Evolutionary conservation across 64 coral and sea anemone genomes (phyloP).

Genomic region (Pocillopora damicornis): DNA sequence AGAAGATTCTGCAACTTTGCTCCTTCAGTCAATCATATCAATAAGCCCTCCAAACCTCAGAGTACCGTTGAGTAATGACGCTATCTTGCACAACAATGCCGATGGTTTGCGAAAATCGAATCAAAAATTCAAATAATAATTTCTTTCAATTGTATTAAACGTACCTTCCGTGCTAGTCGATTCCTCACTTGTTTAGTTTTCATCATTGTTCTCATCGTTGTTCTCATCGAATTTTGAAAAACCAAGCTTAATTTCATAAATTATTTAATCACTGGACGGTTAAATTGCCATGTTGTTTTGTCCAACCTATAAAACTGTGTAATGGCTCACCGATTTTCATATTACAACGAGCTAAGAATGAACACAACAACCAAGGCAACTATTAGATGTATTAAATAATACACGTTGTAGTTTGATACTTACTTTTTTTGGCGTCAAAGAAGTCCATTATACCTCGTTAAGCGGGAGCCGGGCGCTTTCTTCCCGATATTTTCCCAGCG

Average conservation of each 20-base stretch:
- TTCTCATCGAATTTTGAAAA: too few relatives aligned
- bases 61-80: too few relatives aligned
- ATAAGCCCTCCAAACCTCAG: too few relatives aligned
- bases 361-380: slow-evolving; percentile 31
- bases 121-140: too few relatives aligned
- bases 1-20: too few relatives aligned
- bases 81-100: too few relatives aligned
- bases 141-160: too few relatives aligned
- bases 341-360: slow-evolving; percentile 35
- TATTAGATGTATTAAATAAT: slow-evolving; percentile 34
- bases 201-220: too few relatives aligned
- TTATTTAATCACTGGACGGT: slow-evolving; percentile 5
- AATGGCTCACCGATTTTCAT: slow-evolving; percentile 27
- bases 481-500: slow-evolving; percentile 13
- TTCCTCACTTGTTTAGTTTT: too few relatives aligned
- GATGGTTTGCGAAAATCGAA: too few relatives aligned
- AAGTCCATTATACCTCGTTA: slow-evolving; percentile 32
- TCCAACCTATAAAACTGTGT: slow-evolving; percentile 25
- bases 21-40: too few relatives aligned
- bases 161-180: too few relatives aligned
- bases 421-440: slow-evolving; percentile 20
- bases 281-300: slow-evolving; percentile 29
- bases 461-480: background rate
- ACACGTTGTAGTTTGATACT: slow-evolving; percentile 43
- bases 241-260: slow-evolving; percentile 19